Evolutionary conservation across 2,113 vertebrate genomes (phyloP), one percentile per base, ranked within the genome.

Genomic region (Pogona vitticeps): DNA sequence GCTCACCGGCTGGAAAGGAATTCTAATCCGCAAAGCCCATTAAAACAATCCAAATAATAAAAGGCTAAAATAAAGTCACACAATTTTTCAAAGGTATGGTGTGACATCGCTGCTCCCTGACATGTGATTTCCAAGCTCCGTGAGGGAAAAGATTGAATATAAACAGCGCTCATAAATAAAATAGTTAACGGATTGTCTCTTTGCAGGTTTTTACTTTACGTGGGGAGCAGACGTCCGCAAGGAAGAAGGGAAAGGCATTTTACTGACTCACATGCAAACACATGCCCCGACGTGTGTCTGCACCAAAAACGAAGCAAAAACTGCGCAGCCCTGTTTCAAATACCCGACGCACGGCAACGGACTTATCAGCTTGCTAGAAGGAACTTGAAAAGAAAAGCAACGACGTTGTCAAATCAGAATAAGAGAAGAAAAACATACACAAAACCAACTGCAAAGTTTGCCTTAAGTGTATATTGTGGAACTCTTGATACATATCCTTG

Each of bases 391-490:
- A 77, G 91, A 86, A 88, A 91, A 92, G 67, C 91, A 72, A 81
- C 88, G 94, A 56, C 92, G 94, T 93, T 90, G 91, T 95, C 90
- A 80, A 84, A 94, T 31, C 28, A 7, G 28, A 10, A 7, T 2
- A 28, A 68, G 20, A 65, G 93, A 5, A 52, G 5, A 52, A 5
- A 52, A 5, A 52, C 46, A 52, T 14, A 65, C 71, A 86, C 92
- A 93, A 90, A 0, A 10, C 86, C 91, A 93, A 94, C 87, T 94
- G 92, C 90, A 93, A 93, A 94, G 95, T 86, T 95, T 97, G 97
- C 97, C 97, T 97, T 97, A 97, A 97, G 90, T 94, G 91, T 91
- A 93, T 95, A 94, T 88, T 87, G 80, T 61, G 87, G 94, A 94
- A 90, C 92, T 93, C 85, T 92, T 81, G 68, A 88, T 91, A 94